Evolutionary conservation across 2,888 invertebrate species (phyloP).

Genomic region (Cyclophora punctaria): DNA sequence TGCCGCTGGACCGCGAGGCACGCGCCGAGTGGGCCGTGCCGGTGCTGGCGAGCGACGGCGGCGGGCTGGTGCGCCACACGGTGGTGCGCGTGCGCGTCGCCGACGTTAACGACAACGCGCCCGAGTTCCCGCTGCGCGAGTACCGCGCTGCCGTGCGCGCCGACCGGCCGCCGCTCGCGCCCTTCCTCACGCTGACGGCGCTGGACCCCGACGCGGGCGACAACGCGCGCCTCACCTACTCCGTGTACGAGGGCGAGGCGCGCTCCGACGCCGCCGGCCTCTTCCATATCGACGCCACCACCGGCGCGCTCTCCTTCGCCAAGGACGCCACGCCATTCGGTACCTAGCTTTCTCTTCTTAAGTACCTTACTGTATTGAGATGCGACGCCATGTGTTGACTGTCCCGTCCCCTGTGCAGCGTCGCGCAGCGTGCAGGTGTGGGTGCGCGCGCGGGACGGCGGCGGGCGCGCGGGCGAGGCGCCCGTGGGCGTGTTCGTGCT

Average conservation of each 20-base stretch:
- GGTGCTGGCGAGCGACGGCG: slow-evolving; percentile 87
- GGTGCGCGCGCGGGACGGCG: slow-evolving; percentile 90
- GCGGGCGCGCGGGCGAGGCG: slow-evolving; percentile 87
- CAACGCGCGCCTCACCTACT: slow-evolving; percentile 82
- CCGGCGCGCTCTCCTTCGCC: slow-evolving; percentile 82
- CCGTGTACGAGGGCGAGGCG: slow-evolving; percentile 79
- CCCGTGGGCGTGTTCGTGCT: slow-evolving; percentile 88
- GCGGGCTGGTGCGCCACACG: slow-evolving; percentile 84
- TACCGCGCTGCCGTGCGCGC: slow-evolving; percentile 84
- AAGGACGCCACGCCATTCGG: slow-evolving; percentile 75
- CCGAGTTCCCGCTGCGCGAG: slow-evolving; percentile 82
- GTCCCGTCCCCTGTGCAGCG: slow-evolving; percentile 53
- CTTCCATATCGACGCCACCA: slow-evolving; percentile 83
- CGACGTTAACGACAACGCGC: slow-evolving; percentile 90
- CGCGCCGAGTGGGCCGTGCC: slow-evolving; percentile 77
- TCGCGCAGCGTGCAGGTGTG: slow-evolving; percentile 90
- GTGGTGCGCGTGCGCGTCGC: slow-evolving; percentile 85
- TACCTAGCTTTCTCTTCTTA: slow-evolving; percentile 17
- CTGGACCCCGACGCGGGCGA: slow-evolving; percentile 86
- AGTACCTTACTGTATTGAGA: not conserved
- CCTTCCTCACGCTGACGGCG: slow-evolving; percentile 71
- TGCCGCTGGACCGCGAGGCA: slow-evolving; percentile 83
- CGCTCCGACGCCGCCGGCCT: slow-evolving; percentile 76
- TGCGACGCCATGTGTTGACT: not conserved
- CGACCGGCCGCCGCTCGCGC: slow-evolving; percentile 42